A percentile compares a stretch with the other conserved stretches of the same genome.
These are phyloP conservation scores for Coelopa frigida DNA, from an alignment of 1,140 invertebrate genomes.

Conservation along the genomic window DNA sequence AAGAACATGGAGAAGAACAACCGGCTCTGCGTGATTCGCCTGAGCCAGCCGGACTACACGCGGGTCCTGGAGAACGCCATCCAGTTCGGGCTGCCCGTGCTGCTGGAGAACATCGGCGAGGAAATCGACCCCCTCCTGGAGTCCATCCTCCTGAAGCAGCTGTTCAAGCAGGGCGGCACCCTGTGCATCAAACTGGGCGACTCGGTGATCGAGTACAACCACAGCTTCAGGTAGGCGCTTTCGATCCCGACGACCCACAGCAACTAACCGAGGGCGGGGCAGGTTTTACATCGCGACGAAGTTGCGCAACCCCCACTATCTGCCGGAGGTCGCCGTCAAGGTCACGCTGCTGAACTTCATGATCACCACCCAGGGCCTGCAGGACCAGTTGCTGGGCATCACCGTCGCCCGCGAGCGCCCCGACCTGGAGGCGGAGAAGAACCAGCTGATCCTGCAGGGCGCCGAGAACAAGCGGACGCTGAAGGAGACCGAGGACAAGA, in stretches of 20 bases:
- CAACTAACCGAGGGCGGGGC: too few relatives aligned
- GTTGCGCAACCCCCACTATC: slow-evolving; percentile 84
- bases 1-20: slow-evolving; percentile 88
- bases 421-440: slow-evolving; percentile 87
- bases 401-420: slow-evolving; percentile 87
- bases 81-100: slow-evolving; percentile 81
- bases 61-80: slow-evolving; percentile 85
- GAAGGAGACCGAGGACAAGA: slow-evolving; percentile 93
- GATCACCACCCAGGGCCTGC: slow-evolving; percentile 82
- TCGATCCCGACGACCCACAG: too few relatives aligned
- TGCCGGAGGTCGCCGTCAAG: slow-evolving; percentile 86
- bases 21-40: slow-evolving; percentile 73
- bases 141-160: slow-evolving; percentile 78
- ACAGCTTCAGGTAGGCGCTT: slow-evolving; percentile 70
- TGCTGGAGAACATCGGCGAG: slow-evolving; percentile 82
- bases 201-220: slow-evolving; percentile 73
- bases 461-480: slow-evolving; percentile 86
- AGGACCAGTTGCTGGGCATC: slow-evolving; percentile 84
- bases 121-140: slow-evolving; percentile 87
- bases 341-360: slow-evolving; percentile 91
- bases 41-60: slow-evolving; percentile 76
- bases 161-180: slow-evolving; percentile 79
- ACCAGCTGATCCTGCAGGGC: slow-evolving; percentile 78
- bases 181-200: slow-evolving; percentile 79
- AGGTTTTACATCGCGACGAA: slow-evolving; percentile 95